Percentiles rank a stretch among this genome's conserved stretches.
Conservation (phyloP, 2,113 vertebrate species). For the Taurulus bubalis region DNA sequence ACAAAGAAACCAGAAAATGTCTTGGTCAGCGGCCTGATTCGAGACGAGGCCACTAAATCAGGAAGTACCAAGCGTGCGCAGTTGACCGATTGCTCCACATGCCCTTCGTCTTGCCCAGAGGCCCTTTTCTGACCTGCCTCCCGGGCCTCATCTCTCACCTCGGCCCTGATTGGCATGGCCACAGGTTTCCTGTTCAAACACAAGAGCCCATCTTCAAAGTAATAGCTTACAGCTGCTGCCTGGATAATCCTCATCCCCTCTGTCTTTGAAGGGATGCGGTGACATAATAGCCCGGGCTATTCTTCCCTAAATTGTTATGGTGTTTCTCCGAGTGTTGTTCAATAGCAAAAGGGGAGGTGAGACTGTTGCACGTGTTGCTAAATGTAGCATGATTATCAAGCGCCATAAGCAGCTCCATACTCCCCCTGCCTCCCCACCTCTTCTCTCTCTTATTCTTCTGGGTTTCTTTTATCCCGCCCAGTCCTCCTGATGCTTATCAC, state of each 20-base stretch:
- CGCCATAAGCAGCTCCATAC: slow-evolving; percentile 57
- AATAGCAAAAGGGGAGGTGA: slow-evolving; percentile 79
- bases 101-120: slow-evolving; percentile 68
- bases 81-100: slow-evolving; percentile 59
- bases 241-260: slow-evolving; percentile 76
- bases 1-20: slow-evolving; percentile 6
- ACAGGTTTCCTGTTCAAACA: slow-evolving; percentile 77
- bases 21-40: slow-evolving; percentile 34
- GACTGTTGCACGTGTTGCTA: slow-evolving; percentile 79
- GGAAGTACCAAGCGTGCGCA: slow-evolving; percentile 45
- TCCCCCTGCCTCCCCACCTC: slow-evolving; percentile 4
- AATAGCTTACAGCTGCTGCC: slow-evolving; percentile 93
- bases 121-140: slow-evolving; percentile 78
- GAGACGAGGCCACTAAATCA: slow-evolving; percentile 61
- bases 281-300: slow-evolving; percentile 87
- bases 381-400: slow-evolving; percentile 83
- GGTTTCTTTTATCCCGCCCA: slow-evolving; percentile 83
- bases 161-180: slow-evolving; percentile 87
- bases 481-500: slow-evolving; percentile 84
- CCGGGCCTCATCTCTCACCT: slow-evolving; percentile 86
- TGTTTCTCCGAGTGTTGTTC: slow-evolving; percentile 83
- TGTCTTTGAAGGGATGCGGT: slow-evolving; percentile 78
- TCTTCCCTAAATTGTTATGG: slow-evolving; percentile 88
- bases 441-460: slow-evolving; percentile 67
- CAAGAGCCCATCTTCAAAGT: slow-evolving; percentile 90